Evolutionary conservation across 2,113 vertebrate genomes (phyloP).

Genomic region (Rhombomys opimus): DNA sequence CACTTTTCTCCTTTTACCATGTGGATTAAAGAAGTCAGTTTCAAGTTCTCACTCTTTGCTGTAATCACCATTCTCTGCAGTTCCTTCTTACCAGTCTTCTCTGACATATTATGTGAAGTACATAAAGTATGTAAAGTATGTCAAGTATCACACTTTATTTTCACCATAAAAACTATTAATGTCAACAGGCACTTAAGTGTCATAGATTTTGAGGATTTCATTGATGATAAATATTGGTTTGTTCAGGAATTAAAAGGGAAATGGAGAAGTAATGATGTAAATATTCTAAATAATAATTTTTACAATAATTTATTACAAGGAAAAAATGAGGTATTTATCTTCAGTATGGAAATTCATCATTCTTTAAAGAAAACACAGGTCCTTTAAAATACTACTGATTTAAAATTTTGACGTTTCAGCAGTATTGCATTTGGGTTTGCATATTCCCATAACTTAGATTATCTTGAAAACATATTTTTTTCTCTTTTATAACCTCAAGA

Average conservation of each 20-base stretch:
- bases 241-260: not conserved
- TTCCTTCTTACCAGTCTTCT: no score
- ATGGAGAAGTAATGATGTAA: not conserved
- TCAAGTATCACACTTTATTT: not conserved
- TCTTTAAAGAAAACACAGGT: not conserved
- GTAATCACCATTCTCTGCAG: not conserved
- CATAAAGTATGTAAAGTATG: no score
- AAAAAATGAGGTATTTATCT: not conserved
- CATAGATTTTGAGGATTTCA: not conserved
- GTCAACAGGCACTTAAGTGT: not conserved
- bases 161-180: not conserved
- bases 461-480: conserved; percentile 20
- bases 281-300: not conserved
- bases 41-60: not conserved
- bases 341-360: not conserved
- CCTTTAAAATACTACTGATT: not conserved
- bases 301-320: not conserved
- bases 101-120: not conserved
- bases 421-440: not conserved
- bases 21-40: not conserved
- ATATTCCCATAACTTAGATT: not conserved
- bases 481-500: conserved; percentile 28
- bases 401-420: not conserved
- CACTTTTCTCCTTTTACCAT: not conserved
- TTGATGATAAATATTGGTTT: not conserved